Base-by-base conservation (phyloP, 2,113 vertebrate genomes). In the Athene noctua region DNA sequence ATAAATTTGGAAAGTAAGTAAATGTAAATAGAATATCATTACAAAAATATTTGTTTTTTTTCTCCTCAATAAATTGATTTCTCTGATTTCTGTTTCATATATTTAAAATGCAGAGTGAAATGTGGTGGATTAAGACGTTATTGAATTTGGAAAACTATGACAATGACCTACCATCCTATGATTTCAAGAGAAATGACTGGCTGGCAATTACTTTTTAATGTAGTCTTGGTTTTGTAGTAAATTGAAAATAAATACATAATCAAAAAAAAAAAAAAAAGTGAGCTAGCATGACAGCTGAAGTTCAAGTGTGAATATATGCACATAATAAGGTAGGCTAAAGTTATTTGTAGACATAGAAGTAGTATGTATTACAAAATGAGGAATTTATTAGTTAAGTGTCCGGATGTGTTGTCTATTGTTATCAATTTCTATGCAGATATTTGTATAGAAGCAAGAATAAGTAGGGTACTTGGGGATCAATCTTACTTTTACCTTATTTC, bases 371-470 rank as follows among this genome's bases (percentile, higher is more conserved):
- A 44, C 13, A 89, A 59, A 77, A 75, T 38, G 13, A 73, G 6
- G 6, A 89, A 87, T 66, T 62, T 91, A 49, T 68, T 88, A 70
- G 51, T 70, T 71, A 86, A 44, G 12, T 59, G 23, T 68, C 66
- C 57, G 63, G 32, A 85, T 75, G 0, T 75, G 38, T 42, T 83
- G 25, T 44, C 34, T 90, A 9, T 77, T 80, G 21, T 63, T 86
- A 85, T 55, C 52, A 79, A 94, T 90, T 94, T 90, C 32, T 82
- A 80, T 86, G 70, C 42, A 94, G 93, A 96, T 82, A 2, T 4
- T 89, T 79, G 36, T 20, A 63, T 5, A 59, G 52, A 81, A 77
- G 66, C 14, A 71, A 74, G 70, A 89, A 40, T 70, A 92, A 86
- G 38, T 51, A 80, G 40, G 6, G 4, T 52, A 55, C 55, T 89